Base-by-base conservation (phyloP, 2,797 vertebrate genomes). In the Amphiprion clarkii region DNA sequence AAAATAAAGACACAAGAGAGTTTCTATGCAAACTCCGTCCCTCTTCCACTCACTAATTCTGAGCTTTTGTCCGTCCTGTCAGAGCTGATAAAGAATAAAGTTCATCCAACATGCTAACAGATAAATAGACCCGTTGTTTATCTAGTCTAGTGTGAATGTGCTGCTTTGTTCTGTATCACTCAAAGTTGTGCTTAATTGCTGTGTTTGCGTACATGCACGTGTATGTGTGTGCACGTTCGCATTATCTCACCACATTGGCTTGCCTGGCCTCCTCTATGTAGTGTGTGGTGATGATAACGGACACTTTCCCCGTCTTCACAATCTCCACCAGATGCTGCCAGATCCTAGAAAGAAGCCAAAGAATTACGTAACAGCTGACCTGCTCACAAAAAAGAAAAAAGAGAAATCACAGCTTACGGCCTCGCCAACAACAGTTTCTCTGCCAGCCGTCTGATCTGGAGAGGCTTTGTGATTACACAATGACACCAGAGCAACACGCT, bases 251-350 rank as follows among this genome's bases (percentile, higher is more conserved):
- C 92, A 94, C 90, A 25, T 95, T 89, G 58, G 95, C 95, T 79
- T 96, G 95, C 69, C 94, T 84, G 87, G 95, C 95, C 78, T 96
- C 95, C 81, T 96, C 95, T 42, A 96, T 95, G 83, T 96, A 96
- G 85, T 96, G 95, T 0, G 95, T 96, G 31, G 95, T 96, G 89
- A 96, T 95, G 76, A 96, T 95, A 84, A 96, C 94, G 0, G 95
- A 96, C 17, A 95, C 95, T 68, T 93, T 92, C 19, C 93, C 94
- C 7, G 89, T 94, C 87, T 91, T 95, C 69, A 96, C 95, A 8
- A 96, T 95, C 80, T 96, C 94, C 74, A 95, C 93, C 76, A 96
- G 92, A 85, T 96, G 95, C 82, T 96, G 95, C 95, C 95, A 96
- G 74, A 96, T 96, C 87, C 95, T 96, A 17, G 51, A 74, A 44